Percentiles rank a stretch among this genome's conserved stretches.
Conservation (phyloP, 2,888 invertebrate genomes). For the Osmoderma eremita region DNA sequence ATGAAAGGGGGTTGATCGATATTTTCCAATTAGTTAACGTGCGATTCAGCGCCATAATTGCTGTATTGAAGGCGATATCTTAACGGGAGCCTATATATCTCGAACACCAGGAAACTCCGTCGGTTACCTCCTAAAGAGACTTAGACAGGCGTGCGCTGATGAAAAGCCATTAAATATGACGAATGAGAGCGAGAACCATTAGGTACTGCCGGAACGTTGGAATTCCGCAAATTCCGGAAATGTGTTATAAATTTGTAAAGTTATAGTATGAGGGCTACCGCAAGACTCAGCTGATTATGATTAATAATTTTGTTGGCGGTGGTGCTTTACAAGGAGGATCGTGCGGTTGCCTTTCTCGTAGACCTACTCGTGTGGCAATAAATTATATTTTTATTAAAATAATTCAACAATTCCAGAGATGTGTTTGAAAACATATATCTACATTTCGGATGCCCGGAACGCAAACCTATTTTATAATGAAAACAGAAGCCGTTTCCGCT, state of each 20-base stretch:
- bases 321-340: constrained; percentile 16
- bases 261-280: constrained; percentile 37
- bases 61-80: constrained; percentile 9
- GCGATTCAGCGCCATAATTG: neutral
- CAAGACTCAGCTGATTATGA: constrained; percentile 37
- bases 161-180: constrained; percentile 31
- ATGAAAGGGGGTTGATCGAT: too few species aligned
- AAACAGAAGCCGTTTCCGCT: neutral
- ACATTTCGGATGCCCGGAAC: neutral
- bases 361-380: neutral
- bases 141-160: constrained; percentile 8
- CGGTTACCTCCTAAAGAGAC: constrained; percentile 13
- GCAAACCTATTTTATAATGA: constrained; percentile 3
- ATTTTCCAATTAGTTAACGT: too few species aligned
- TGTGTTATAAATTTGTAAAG: constrained; percentile 40
- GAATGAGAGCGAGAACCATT: constrained; percentile 24
- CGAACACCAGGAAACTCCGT: neutral
- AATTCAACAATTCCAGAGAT: constrained; percentile 9
- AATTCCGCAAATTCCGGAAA: constrained; percentile 41
- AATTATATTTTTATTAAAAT: constrained; percentile 14
- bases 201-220: constrained; percentile 16
- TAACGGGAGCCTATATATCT: neutral
- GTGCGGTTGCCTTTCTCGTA: neutral
- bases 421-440: neutral
- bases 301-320: constrained; percentile 36